Evolutionary conservation across 2,888 invertebrate species (phyloP).

Genomic region (Conops quadrifasciatus): DNA sequence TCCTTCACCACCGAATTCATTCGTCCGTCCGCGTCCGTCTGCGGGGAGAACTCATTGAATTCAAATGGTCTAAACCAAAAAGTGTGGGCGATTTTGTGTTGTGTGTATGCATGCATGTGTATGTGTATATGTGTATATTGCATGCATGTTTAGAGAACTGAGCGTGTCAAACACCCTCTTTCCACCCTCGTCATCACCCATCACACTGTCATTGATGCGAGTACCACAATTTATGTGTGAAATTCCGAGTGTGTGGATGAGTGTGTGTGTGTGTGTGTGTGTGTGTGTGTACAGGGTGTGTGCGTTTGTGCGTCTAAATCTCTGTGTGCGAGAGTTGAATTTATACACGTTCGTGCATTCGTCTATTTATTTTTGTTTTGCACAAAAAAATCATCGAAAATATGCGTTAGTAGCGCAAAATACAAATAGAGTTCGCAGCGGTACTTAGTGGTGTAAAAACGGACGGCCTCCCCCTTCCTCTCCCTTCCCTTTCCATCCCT

Average conservation of each 20-base stretch:
- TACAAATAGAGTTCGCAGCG: conserved; percentile 43
- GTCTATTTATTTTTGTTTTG: not conserved
- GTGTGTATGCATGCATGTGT: conserved; percentile 20
- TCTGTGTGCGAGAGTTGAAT: conserved; percentile 37
- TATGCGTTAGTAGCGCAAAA: conserved; percentile 15
- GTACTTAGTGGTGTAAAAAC: too few species aligned
- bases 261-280: conserved; percentile 6
- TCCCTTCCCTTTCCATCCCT: too few species aligned
- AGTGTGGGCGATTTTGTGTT: too few species aligned
- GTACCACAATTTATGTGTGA: conserved; percentile 56
- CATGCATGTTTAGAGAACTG: conserved; percentile 3
- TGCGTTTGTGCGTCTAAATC: conserved; percentile 41
- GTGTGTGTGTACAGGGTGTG: conserved; percentile 18
- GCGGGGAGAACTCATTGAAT: not conserved
- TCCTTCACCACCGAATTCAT: conserved; percentile 20
- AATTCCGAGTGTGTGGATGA: conserved; percentile 44
- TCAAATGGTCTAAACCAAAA: too few species aligned
- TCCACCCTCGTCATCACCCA: conserved; percentile 37
- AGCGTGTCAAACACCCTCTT: conserved; percentile 10
- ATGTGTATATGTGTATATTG: conserved; percentile 18
- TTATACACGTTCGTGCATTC: not conserved
- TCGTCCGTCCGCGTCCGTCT: not conserved
- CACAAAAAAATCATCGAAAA: not conserved
- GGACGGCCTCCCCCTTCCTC: too few species aligned
- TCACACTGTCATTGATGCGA: too few species aligned